These are phyloP conservation scores for Dicrostonyx torquatus DNA, from an alignment of 2,797 vertebrate genomes.

Conservation along the genomic window DNA sequence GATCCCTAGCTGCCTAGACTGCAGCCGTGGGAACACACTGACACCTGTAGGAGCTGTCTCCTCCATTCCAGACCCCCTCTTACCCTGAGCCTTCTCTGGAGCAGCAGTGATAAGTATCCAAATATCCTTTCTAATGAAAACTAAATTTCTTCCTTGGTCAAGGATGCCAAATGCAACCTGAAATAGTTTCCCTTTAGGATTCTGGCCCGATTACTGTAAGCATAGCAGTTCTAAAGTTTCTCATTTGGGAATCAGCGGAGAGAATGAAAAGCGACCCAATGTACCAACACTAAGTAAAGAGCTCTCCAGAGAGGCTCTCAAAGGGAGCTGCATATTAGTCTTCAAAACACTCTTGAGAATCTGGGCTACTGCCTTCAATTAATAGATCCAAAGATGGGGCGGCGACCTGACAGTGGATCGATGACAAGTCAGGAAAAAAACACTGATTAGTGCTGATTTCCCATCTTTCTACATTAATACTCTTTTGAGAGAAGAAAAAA, in stretches of 20 bases:
- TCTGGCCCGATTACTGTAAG: slow-evolving; percentile 11
- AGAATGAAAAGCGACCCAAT: slow-evolving; percentile 39
- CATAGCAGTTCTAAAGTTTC: slow-evolving; percentile 35
- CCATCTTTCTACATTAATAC: slow-evolving; percentile 43
- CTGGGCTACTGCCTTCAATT: neutral
- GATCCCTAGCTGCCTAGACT: neutral
- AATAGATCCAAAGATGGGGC: slow-evolving; percentile 37
- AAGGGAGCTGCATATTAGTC: neutral
- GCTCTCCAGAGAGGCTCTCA: slow-evolving; percentile 22
- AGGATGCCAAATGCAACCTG: slow-evolving; percentile 37
- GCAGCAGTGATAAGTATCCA: slow-evolving; percentile 18
- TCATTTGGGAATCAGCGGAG: slow-evolving; percentile 2
- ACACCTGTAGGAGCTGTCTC: neutral
- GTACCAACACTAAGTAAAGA: neutral
- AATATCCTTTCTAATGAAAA: slow-evolving; percentile 58
- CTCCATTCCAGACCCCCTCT: neutral
- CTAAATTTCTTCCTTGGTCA: slow-evolving; percentile 38
- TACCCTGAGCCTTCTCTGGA: neutral
- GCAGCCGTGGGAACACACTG: neutral
- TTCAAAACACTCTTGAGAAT: slow-evolving; percentile 47
- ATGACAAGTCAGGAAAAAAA: slow-evolving; percentile 45
- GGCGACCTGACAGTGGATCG: neutral
- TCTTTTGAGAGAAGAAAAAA: slow-evolving; percentile 54
- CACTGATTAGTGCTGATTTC: neutral
- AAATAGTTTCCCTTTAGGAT: slow-evolving; percentile 33